These are phyloP conservation scores for Tipula helvola DNA, from an alignment of 2,888 invertebrate species.

Conservation along the genomic window DNA sequence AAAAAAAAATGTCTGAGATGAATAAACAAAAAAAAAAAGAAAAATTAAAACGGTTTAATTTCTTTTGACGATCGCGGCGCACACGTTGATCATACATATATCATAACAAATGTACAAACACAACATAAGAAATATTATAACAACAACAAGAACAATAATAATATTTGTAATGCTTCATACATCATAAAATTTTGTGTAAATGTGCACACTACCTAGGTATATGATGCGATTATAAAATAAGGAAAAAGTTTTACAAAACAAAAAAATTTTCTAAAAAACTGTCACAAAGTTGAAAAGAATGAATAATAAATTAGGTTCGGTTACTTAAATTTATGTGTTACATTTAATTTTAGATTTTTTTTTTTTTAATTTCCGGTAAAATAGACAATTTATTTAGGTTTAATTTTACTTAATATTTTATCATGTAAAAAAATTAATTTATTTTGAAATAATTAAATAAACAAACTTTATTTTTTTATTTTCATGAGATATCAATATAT, in stretches of 20 bases:
- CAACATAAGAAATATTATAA: background rate
- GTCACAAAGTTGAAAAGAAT: background rate
- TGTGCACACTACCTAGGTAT: background rate
- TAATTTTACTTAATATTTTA: background rate
- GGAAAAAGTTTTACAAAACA: background rate
- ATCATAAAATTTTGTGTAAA: background rate
- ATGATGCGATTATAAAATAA: background rate
- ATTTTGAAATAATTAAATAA: too few relatives aligned
- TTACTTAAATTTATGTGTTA: background rate
- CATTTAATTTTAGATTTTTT: background rate
- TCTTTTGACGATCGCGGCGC: background rate
- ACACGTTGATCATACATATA: background rate
- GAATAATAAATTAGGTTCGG: background rate
- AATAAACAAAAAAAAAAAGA: background rate
- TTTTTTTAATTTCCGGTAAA: background rate
- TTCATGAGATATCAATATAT: too few relatives aligned
- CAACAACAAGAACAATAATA: too few relatives aligned
- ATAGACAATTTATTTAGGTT: background rate
- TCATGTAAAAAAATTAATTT: too few relatives aligned
- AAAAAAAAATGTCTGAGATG: background rate
- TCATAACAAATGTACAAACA: background rate
- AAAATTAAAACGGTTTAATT: background rate
- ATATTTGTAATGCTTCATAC: background rate
- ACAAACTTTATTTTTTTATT: too few relatives aligned
- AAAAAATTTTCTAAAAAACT: background rate